These are phyloP conservation scores for Orcinus orca DNA, from an alignment of 2,113 vertebrate genomes.

Conservation along the genomic window DNA sequence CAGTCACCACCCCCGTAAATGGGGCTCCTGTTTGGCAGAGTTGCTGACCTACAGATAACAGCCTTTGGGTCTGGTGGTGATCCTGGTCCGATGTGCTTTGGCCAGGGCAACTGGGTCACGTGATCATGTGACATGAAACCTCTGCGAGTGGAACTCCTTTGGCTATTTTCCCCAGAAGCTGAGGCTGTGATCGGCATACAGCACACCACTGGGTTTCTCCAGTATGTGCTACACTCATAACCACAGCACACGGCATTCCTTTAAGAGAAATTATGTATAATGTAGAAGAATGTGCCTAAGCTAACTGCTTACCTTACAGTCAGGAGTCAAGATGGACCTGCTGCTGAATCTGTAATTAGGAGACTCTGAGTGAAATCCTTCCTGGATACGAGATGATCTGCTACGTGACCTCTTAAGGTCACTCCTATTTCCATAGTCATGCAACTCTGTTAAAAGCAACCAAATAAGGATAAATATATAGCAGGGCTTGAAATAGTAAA, in stretches of 20 bases:
- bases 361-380: background rate
- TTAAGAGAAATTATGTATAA: background rate
- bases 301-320: background rate
- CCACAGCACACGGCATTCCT: too few relatives aligned
- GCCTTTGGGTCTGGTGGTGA: background rate
- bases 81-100: background rate
- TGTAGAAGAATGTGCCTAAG: background rate
- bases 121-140: background rate
- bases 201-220: background rate
- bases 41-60: background rate
- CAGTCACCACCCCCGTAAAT: background rate
- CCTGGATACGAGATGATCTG: background rate
- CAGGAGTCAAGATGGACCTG: background rate
- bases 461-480: slow-evolving; percentile 69
- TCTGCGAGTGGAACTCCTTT: background rate
- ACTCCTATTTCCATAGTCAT: background rate
- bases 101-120: background rate
- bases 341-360: background rate
- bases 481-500: slow-evolving; percentile 66
- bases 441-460: slow-evolving; percentile 44
- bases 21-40: background rate
- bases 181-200: background rate
- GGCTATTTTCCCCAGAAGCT: background rate
- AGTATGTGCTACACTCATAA: background rate
- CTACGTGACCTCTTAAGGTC: slow-evolving; percentile 10